These are phyloP conservation scores for Selene dorsalis DNA, from an alignment of 2,797 vertebrate genomes.

Conservation along the genomic window DNA sequence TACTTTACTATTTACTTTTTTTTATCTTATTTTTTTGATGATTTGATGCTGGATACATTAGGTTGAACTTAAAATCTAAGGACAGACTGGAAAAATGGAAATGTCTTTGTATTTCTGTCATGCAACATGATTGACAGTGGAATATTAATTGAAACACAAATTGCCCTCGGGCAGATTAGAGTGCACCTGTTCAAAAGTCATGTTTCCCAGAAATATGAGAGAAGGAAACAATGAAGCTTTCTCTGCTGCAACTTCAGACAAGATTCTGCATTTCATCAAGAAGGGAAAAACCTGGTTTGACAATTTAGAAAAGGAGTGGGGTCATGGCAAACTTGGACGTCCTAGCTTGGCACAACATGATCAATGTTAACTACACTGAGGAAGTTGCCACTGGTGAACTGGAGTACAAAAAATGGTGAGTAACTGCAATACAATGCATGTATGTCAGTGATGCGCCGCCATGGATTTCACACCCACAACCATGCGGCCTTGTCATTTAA, in stretches of 20 bases:
- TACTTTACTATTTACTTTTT: neutral
- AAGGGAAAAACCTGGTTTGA: neutral
- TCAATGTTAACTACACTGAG: neutral
- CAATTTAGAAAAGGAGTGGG: neutral
- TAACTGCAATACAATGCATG: conserved; percentile 18
- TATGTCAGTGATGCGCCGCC: neutral
- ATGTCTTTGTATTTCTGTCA: conserved; percentile 2
- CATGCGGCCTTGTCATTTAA: conserved; percentile 11
- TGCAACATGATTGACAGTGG: conserved; percentile 3
- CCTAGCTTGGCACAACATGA: conserved; percentile 47
- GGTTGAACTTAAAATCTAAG: neutral
- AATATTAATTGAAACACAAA: conserved; percentile 16
- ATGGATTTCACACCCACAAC: conserved; percentile 23
- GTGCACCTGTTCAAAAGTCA: conserved; percentile 41
- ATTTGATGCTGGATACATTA: neutral
- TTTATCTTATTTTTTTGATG: neutral
- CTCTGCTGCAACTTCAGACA: neutral
- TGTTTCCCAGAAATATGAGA: conserved; percentile 13
- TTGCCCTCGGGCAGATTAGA: conserved; percentile 39
- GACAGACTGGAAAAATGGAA: neutral
- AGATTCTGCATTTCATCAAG: neutral
- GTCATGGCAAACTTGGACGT: conserved; percentile 7
- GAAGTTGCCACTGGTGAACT: conserved; percentile 34
- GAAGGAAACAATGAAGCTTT: neutral
- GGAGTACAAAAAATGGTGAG: conserved; percentile 48